phyloP scores from a whole-genome alignment of 2,888 invertebrate species.

The Acanthosepion esculentum region DNA sequence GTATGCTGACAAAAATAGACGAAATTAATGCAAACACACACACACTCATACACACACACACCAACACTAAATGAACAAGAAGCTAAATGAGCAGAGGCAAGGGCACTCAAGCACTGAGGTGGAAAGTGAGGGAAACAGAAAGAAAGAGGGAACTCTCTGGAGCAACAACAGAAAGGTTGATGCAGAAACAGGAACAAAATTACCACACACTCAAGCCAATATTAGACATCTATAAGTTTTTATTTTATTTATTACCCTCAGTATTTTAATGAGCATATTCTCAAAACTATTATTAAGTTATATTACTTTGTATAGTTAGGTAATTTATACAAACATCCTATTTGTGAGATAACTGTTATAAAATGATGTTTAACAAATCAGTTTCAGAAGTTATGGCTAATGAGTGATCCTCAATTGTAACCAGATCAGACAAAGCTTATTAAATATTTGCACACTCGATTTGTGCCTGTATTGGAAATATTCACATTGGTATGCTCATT shows the following conservation, averaged over 20 bases:
- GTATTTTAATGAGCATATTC: background rate
- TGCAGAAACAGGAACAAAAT: background rate
- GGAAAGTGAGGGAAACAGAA: background rate
- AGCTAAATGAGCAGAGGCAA: slow-evolving; percentile 15
- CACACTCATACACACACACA: background rate
- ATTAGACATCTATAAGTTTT: background rate
- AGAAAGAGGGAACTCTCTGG: background rate
- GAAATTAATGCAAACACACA: slow-evolving; percentile 25
- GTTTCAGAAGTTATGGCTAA: too few relatives aligned
- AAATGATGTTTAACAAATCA: too few relatives aligned
- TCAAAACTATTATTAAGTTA: background rate
- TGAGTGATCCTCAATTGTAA: too few relatives aligned
- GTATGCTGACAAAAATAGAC: slow-evolving; percentile 46
- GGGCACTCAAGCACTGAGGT: background rate
- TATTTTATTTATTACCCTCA: background rate
- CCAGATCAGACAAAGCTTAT: too few relatives aligned
- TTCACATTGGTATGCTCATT: too few relatives aligned
- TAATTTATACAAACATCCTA: too few relatives aligned
- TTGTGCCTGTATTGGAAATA: too few relatives aligned
- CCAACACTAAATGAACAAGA: background rate
- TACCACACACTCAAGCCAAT: background rate
- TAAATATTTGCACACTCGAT: too few relatives aligned
- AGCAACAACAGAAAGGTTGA: background rate
- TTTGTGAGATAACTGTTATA: too few relatives aligned
- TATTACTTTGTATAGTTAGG: too few relatives aligned